Conservation (phyloP, 92 coral and sea anemone species). For the Palythoa caribaeorum region DNA sequence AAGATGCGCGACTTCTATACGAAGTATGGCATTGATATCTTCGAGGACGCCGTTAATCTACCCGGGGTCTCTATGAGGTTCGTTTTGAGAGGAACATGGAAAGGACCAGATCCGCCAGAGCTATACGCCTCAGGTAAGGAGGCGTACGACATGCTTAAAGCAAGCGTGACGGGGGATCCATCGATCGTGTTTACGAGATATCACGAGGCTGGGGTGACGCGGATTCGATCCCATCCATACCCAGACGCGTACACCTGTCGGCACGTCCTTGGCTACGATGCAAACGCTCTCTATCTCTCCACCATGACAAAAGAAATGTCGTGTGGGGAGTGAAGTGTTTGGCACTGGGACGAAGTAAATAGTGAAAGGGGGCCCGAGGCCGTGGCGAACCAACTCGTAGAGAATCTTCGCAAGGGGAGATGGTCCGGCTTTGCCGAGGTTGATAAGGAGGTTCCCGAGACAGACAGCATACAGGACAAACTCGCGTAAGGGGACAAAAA, state of each 20-base stretch:
- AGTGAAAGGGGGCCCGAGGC: too few species aligned
- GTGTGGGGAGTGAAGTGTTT: background rate
- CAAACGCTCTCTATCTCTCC: slow-evolving; percentile 6
- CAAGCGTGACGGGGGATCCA: slow-evolving; percentile 39
- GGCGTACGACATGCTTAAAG: slow-evolving; percentile 32
- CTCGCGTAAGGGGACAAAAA: background rate
- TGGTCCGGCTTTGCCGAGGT: slow-evolving; percentile 33
- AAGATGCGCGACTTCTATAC: slow-evolving; percentile 15
- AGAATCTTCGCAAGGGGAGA: too few species aligned
- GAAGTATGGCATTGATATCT: background rate
- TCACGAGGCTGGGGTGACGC: background rate
- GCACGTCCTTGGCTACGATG: slow-evolving; percentile 17
- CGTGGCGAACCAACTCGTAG: background rate
- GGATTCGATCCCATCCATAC: background rate
- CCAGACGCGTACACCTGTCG: slow-evolving; percentile 11
- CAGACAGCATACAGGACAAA: slow-evolving; percentile 6
- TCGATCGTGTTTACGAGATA: background rate
- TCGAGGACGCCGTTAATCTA: slow-evolving; percentile 10
- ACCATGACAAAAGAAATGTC: background rate
- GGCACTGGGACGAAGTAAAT: background rate
- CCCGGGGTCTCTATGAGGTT: slow-evolving; percentile 47
- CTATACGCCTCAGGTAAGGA: background rate
- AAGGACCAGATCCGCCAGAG: background rate
- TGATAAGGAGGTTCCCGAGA: slow-evolving; percentile 12
- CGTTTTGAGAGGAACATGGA: background rate